Evolutionary conservation across 1,140 invertebrate species (phyloP).

Genomic region (Cotesia chilonis): DNA sequence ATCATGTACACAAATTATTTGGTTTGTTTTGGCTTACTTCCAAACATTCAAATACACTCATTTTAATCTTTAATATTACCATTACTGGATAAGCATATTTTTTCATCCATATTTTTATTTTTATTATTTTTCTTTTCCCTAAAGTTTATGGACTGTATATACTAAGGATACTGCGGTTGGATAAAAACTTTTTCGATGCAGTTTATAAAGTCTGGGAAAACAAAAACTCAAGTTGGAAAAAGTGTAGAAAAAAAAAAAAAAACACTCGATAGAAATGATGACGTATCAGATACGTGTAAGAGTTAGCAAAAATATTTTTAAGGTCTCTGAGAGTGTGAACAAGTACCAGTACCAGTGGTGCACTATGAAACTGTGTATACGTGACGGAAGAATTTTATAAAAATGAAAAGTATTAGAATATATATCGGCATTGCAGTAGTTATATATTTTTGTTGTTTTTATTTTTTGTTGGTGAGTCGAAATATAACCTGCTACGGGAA

Average conservation of each 20-base stretch:
- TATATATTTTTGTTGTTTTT: no score
- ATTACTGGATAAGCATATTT: no score
- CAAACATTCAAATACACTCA: no score
- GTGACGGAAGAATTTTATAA: background rate
- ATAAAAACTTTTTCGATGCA: background rate
- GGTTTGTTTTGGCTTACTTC: no score
- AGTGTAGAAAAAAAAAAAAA: background rate
- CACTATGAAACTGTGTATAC: background rate
- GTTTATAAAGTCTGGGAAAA: background rate
- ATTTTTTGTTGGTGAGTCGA: no score
- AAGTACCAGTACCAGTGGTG: background rate
- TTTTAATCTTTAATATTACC: no score
- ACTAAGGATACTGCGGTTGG: background rate
- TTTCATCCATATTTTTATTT: no score
- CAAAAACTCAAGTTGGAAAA: background rate
- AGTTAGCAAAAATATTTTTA: background rate
- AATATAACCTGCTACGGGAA: no score
- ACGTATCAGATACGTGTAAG: background rate
- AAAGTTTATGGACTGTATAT: no score
- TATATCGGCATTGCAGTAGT: background rate
- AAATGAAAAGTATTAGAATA: slow-evolving; percentile 3
- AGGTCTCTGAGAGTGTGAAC: background rate
- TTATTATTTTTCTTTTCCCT: no score
- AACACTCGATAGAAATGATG: background rate
- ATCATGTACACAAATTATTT: no score